These are phyloP conservation scores for Pseudococcus jackbeardsleyi DNA, from an alignment of 2,888 invertebrate species.

Conservation along the genomic window DNA sequence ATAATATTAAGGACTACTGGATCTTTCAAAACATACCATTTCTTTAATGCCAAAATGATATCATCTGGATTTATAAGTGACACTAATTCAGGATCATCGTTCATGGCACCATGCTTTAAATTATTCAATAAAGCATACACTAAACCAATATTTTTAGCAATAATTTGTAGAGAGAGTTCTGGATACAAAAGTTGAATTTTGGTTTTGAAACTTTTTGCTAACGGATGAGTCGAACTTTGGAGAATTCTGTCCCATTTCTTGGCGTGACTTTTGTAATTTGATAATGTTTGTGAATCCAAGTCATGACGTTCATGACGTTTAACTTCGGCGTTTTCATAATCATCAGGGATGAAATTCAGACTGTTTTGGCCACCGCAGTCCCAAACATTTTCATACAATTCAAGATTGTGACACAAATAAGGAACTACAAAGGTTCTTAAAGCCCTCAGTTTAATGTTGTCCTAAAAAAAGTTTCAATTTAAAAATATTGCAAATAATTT, in stretches of 20 bases:
- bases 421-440: constrained; percentile 34
- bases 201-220: neutral
- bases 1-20: too few species aligned
- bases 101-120: constrained; percentile 18
- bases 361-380: neutral
- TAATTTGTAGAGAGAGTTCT: too few species aligned
- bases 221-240: neutral
- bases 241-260: constrained; percentile 23
- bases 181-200: neutral
- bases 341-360: neutral
- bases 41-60: constrained; percentile 12
- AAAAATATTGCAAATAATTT: too few species aligned
- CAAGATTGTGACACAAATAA: too few species aligned
- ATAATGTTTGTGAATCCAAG: neutral
- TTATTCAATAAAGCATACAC: neutral
- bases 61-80: constrained; percentile 24
- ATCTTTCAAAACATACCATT: neutral
- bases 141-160: constrained; percentile 1
- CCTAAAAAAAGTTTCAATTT: constrained; percentile 17
- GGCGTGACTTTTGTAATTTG: constrained; percentile 28
- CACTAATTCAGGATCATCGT: neutral
- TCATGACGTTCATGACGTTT: neutral
- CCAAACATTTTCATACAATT: constrained; percentile 12
- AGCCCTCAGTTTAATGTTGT: neutral
- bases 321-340: neutral